A percentile compares a stretch with the other conserved stretches of the same genome.
phyloP scores from a whole-genome alignment of 2,113 vertebrate species.

The Vidua chalybeata region DNA sequence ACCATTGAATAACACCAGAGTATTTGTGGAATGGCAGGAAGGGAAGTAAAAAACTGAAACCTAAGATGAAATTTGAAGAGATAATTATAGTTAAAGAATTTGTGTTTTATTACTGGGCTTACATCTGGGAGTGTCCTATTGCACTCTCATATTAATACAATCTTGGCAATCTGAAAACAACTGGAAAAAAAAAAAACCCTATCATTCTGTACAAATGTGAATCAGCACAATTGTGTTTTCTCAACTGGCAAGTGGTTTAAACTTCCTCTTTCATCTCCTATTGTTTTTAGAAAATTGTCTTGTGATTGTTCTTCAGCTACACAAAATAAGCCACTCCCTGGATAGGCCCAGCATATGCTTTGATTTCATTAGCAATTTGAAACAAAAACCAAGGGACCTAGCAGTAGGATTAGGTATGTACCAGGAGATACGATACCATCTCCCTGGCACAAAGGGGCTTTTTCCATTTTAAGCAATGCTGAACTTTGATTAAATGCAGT shows the following conservation, averaged over 20 bases:
- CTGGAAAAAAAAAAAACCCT: slow-evolving; percentile 17
- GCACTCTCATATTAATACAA: slow-evolving; percentile 21
- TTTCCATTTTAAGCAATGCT: slow-evolving; percentile 10
- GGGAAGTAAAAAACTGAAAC: slow-evolving; percentile 15
- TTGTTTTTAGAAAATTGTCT: slow-evolving; percentile 72
- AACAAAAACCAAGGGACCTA: slow-evolving; percentile 8
- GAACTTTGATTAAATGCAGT: neutral
- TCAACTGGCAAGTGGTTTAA: slow-evolving; percentile 68
- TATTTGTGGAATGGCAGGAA: neutral
- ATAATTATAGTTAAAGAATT: slow-evolving; percentile 41
- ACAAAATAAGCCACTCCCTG: slow-evolving; percentile 51
- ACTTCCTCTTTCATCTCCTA: slow-evolving; percentile 71
- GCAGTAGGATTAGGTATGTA: neutral
- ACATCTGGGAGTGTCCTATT: slow-evolving; percentile 13
- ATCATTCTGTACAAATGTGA: slow-evolving; percentile 61
- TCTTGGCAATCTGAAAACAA: slow-evolving; percentile 12
- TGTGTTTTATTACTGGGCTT: slow-evolving; percentile 42
- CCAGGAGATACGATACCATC: neutral
- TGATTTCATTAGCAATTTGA: slow-evolving; percentile 43
- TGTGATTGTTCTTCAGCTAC: slow-evolving; percentile 66
- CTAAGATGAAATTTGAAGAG: slow-evolving; percentile 33
- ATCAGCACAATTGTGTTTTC: slow-evolving; percentile 68
- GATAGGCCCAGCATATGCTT: slow-evolving; percentile 6
- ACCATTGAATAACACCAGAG: neutral
- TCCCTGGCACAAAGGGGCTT: neutral